These are phyloP conservation scores for Microcebus lehilahytsara DNA, from an alignment of 2,113 vertebrate species.

Conservation along the genomic window DNA sequence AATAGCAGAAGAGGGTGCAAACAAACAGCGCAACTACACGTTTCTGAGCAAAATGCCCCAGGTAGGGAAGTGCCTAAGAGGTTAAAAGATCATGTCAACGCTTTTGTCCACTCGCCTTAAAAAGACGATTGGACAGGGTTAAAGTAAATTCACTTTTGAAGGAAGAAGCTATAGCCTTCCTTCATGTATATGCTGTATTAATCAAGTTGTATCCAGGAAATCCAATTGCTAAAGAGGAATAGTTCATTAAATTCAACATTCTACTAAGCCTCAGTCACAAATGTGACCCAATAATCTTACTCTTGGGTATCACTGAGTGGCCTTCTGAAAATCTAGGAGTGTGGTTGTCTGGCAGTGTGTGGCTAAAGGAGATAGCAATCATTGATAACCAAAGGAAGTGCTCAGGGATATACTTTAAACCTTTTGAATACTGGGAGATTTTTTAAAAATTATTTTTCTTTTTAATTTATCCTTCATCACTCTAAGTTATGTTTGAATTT, in stretches of 20 bases:
- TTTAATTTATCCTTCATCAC: neutral
- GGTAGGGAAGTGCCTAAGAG: constrained; percentile 72
- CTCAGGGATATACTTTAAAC: neutral
- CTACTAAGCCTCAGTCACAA: neutral
- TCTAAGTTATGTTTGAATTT: neutral
- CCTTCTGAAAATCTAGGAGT: neutral
- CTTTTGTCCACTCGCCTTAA: constrained; percentile 51
- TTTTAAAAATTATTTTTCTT: neutral
- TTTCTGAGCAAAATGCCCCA: constrained; percentile 64
- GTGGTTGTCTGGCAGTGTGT: neutral
- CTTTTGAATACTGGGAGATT: neutral
- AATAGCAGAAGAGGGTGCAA: constrained; percentile 62
- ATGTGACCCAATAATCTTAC: neutral
- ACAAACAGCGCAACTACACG: constrained; percentile 48
- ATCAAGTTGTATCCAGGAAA: neutral
- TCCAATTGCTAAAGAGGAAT: neutral
- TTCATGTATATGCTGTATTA: neutral
- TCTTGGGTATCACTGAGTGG: neutral
- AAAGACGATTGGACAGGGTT: constrained; percentile 63
- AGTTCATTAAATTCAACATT: neutral
- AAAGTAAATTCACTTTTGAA: constrained; percentile 52
- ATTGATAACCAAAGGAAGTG: neutral
- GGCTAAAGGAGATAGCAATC: neutral
- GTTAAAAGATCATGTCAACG: constrained; percentile 75
- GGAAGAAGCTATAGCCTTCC: constrained; percentile 16